Evolutionary conservation across 2,797 vertebrate genomes (phyloP), one percentile per base, ranked within the genome.

Genomic region (Halcyon smyrnensis): DNA sequence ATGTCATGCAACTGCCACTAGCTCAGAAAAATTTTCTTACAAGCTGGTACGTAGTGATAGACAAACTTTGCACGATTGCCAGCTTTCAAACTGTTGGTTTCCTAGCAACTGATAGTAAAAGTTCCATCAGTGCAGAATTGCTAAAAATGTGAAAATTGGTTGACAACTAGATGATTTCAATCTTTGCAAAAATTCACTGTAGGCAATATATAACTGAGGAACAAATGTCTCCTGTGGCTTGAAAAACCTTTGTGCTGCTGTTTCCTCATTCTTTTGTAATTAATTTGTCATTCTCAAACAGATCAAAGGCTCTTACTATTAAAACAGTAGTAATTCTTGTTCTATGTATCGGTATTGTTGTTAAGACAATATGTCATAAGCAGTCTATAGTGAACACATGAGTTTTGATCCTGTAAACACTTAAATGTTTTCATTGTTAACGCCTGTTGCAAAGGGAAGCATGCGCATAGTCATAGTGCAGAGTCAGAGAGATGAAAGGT

Each of bases 281-380:
- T 46, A 50, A 50, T 41, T 70, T 78, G 43, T 80, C 27, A 7
- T 85, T 89, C 21, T 80, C 2, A 13, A 87, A 67, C 12, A 74
- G 30, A 43, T 59, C 8, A 79, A 28, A 39, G 32, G 28, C 1
- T 6, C 10, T 56, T 80, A 36, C 25, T 78, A 9, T 53, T 45
- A 43, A 74, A 92, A 17, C 51, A 84, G 8, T 9, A 80, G 16
- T 19, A 41, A 23, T 70, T 6, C 54, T 89, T 48, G 24, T 82
- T 59, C 34, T 67, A 0, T 0, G 0, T 53, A 15, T 59, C 1
- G 0, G 3, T 76, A 8, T 3, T 41, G 25, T 2, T 41, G 28
- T 76, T 75, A 80, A 76, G 41, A n/a, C 48, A 37, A 0, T 54
- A 16, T 18, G 32, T 54, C 27, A 20, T 34, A 43, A 81, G 37